Evolutionary conservation across 2,888 invertebrate species (phyloP), one percentile per base, ranked within the genome.

Genomic region (Sisyra nigra): DNA sequence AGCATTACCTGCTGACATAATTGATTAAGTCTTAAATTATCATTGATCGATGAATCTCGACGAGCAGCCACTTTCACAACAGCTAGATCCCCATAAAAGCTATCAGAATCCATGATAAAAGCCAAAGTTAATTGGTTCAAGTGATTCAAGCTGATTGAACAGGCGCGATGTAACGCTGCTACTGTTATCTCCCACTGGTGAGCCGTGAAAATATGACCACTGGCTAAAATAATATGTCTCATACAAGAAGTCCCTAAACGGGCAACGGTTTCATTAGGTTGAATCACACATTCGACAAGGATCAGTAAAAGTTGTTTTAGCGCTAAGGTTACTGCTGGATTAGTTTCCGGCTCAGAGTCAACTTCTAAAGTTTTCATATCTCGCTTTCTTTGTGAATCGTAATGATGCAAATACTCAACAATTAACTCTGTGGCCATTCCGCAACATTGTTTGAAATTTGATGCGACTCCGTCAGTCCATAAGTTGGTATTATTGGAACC

Each of bases 371-470:
- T 55, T 46, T 18, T 45, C 40, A 29, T 18, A 41, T 39, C 49
- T 49, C 4, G 48, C 15, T 47, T 24, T 57, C 56, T 45, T 17
- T 47, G 44, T 42, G 54, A 51, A 15, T 46, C 46, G 49, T 72
- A 68, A 65, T 77, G 76, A 58, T 81, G 77, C 30, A 92, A 65
- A 52, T 87, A 88, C 53, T 88, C 80, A 0, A 93, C 93, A 30
- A 92, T 78, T 24, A 92, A 68, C 56, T 94, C 93, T 1, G 91
- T 88, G 9, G 89, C 84, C 63, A 92, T 76, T 7, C 94, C 93
- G 55, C 88, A 88, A 56, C 89, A 92, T 57, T 94, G 93, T 57
- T 93, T 93, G 56, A 93, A 93, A 60, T 91, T 92, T 48, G 88
- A 80, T 59, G 85, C 83, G 40, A 83, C 75, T 49, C 71, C 70